Percentiles rank a stretch among this genome's conserved stretches.
These are phyloP conservation scores for Rhinophrynus dorsalis DNA, from an alignment of 2,797 vertebrate genomes.

Conservation along the genomic window DNA sequence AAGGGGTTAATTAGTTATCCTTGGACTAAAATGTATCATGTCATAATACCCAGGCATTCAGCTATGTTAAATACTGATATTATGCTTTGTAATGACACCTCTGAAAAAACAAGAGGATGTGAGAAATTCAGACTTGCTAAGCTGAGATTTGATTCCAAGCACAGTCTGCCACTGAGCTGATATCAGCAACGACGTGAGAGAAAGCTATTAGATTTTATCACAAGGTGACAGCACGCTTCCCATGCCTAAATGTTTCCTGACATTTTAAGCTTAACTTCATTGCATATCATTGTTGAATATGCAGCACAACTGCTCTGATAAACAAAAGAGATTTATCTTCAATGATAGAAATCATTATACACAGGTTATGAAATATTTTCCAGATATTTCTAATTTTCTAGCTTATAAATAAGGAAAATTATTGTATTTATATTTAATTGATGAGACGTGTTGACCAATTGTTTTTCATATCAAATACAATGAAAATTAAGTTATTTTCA, in stretches of 20 bases:
- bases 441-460: too few species aligned
- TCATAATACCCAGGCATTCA: constrained; percentile 35
- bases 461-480: too few species aligned
- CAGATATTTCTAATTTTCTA: too few species aligned
- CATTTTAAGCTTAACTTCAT: constrained; percentile 3
- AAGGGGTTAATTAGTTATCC: constrained; percentile 12
- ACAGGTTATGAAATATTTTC: too few species aligned
- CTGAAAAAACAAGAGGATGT: constrained; percentile 31
- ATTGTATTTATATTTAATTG: too few species aligned
- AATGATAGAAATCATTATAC: too few species aligned
- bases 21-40: constrained; percentile 37
- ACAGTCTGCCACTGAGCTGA: constrained; percentile 26
- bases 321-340: too few species aligned
- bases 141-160: constrained; percentile 39
- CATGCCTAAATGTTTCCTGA: constrained; percentile 51
- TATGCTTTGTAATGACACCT: constrained; percentile 34
- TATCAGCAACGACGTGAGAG: constrained; percentile 44
- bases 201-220: constrained; percentile 48
- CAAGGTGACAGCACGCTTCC: constrained; percentile 51
- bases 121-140: constrained; percentile 28
- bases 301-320: too few species aligned
- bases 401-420: too few species aligned
- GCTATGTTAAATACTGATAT: constrained; percentile 50
- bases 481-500: too few species aligned
- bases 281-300: too few species aligned